Evolutionary conservation across 2,113 vertebrate genomes (phyloP).

Genomic region (Clinocottus analis): DNA sequence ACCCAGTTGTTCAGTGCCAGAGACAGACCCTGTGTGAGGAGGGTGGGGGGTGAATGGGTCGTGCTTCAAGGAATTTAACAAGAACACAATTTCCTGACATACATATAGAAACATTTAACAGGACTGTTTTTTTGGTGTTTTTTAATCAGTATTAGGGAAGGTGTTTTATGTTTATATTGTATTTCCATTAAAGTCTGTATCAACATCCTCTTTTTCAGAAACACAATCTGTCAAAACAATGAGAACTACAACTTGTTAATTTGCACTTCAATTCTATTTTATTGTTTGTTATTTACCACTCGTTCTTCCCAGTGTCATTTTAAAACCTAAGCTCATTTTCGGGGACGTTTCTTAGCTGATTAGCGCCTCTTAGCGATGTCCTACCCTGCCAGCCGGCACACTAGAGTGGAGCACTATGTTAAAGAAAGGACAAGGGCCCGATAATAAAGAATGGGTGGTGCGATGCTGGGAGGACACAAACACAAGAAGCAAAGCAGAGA

Average conservation of each 20-base stretch:
- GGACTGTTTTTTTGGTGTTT: background rate
- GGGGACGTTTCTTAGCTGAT: constrained; percentile 24
- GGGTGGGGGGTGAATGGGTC: constrained; percentile 10
- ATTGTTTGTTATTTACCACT: background rate
- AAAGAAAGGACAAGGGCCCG: constrained; percentile 26
- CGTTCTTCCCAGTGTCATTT: background rate
- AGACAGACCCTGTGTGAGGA: constrained; percentile 67
- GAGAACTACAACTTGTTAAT: constrained; percentile 19
- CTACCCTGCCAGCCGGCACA: constrained; percentile 33
- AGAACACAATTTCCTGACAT: constrained; percentile 21
- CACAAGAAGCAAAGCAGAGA: constrained; percentile 21
- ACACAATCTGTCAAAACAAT: constrained; percentile 7
- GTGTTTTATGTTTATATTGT: background rate
- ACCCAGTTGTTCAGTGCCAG: constrained; percentile 77
- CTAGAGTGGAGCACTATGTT: constrained; percentile 21
- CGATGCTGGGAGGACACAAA: constrained; percentile 21
- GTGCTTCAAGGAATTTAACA: constrained; percentile 37
- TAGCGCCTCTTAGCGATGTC: constrained; percentile 32
- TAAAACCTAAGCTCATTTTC: constrained; percentile 28
- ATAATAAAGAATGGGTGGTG: constrained; percentile 12
- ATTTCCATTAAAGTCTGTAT: constrained; percentile 1
- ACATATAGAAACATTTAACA: constrained; percentile 5
- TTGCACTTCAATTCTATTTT: background rate
- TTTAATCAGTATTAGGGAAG: background rate
- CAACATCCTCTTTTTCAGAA: background rate